A percentile compares a stretch with the other conserved stretches of the same genome.
These are phyloP conservation scores for Pseudeuparius sepicola DNA, from an alignment of 2,888 invertebrate genomes.

Conservation along the genomic window DNA sequence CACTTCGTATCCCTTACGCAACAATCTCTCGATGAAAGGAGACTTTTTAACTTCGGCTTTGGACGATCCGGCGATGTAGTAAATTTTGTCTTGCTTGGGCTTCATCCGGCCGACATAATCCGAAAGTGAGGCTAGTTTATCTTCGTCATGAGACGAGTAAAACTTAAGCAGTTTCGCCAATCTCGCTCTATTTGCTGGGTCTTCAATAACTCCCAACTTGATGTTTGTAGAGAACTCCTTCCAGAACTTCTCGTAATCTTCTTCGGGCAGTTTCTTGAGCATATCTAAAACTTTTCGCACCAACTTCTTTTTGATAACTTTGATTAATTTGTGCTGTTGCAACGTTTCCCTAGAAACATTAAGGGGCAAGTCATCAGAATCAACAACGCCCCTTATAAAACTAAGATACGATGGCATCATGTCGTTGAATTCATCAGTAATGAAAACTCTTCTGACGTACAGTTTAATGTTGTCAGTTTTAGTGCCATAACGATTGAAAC, in stretches of 20 bases:
- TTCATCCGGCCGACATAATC: conserved; percentile 96
- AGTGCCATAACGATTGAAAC: conserved; percentile 88
- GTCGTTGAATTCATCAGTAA: conserved; percentile 98
- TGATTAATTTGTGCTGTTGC: conserved; percentile 97
- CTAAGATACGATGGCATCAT: conserved; percentile 97
- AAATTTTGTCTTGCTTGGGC: conserved; percentile 87
- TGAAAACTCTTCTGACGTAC: conserved; percentile 96
- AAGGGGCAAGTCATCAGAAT: conserved; percentile 96
- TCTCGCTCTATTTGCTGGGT: conserved; percentile 90
- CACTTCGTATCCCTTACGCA: conserved; percentile 91
- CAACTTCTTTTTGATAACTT: conserved; percentile 98
- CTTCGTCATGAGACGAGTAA: conserved; percentile 61
- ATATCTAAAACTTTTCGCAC: conserved; percentile 95
- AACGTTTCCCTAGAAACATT: conserved; percentile 97
- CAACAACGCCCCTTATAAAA: conserved; percentile 94
- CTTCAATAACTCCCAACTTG: conserved; percentile 83
- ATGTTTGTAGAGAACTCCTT: conserved; percentile 96
- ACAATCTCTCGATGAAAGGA: conserved; percentile 91
- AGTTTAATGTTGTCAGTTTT: conserved; percentile 92
- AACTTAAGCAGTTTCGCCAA: conserved; percentile 91
- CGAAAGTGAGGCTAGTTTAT: conserved; percentile 60
- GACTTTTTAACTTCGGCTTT: conserved; percentile 79
- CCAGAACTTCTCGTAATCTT: conserved; percentile 91
- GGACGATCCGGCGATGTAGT: conserved; percentile 88
- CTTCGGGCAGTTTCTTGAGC: conserved; percentile 91